Conservation (phyloP, 1,140 invertebrate species). For the Solen grandis region DNA sequence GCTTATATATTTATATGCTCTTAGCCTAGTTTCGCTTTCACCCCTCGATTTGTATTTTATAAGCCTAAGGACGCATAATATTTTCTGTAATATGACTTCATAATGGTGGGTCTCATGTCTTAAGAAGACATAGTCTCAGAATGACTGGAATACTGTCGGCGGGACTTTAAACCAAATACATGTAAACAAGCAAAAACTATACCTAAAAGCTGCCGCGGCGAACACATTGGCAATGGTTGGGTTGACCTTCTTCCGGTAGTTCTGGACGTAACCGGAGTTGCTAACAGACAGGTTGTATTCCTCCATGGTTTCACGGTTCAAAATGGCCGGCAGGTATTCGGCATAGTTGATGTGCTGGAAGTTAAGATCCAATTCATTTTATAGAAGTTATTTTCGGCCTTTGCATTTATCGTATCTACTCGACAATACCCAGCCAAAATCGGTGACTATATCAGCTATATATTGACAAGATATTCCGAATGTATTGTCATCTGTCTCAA, state of each 20-base stretch:
- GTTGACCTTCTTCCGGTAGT: conserved; percentile 15
- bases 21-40: neutral
- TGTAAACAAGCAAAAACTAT: neutral
- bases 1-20: neutral
- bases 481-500: neutral
- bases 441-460: neutral
- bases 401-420: neutral
- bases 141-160: too few species aligned
- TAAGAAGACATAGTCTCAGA: neutral
- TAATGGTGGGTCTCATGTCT: neutral
- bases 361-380: neutral
- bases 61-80: neutral
- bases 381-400: neutral
- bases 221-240: conserved; percentile 40
- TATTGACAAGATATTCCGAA: neutral
- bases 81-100: neutral
- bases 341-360: conserved; percentile 46
- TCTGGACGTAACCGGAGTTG: neutral
- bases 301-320: conserved; percentile 36
- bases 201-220: conserved; percentile 47
- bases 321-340: conserved; percentile 51
- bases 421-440: neutral
- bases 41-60: neutral
- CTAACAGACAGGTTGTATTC: conserved; percentile 20
- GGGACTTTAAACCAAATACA: too few species aligned